These are phyloP conservation scores for Eueides isabella DNA, from an alignment of 1,140 invertebrate genomes.

Conservation along the genomic window DNA sequence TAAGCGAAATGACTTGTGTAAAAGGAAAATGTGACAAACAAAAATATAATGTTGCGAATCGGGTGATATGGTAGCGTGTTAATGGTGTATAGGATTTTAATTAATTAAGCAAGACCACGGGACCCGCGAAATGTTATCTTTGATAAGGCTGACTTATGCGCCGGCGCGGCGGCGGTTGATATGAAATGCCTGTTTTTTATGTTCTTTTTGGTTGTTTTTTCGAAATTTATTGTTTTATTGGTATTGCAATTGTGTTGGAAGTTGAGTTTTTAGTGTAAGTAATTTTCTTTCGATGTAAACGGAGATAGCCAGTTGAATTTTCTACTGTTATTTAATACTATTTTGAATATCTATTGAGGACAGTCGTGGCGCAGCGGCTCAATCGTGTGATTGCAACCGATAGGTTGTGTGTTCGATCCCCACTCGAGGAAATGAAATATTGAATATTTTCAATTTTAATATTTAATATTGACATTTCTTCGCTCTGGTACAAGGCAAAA, in stretches of 20 bases:
- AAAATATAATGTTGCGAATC: slow-evolving; percentile 43
- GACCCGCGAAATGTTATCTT: slow-evolving; percentile 52
- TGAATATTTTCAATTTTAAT: too few species aligned
- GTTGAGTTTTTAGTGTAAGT: not conserved
- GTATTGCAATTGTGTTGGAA: not conserved
- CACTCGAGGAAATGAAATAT: too few species aligned
- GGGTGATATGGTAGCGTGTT: slow-evolving; percentile 57
- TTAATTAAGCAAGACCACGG: slow-evolving; percentile 62
- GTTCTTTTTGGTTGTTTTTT: not conserved
- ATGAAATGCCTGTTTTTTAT: not conserved
- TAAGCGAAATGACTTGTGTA: slow-evolving; percentile 37
- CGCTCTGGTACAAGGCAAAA: too few species aligned
- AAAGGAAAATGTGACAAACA: slow-evolving; percentile 37
- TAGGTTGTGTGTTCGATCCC: too few species aligned
- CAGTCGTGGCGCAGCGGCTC: too few species aligned
- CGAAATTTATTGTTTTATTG: not conserved
- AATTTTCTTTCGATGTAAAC: too few species aligned
- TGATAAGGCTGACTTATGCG: slow-evolving; percentile 34
- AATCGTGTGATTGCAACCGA: too few species aligned
- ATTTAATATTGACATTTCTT: too few species aligned
- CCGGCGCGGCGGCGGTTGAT: slow-evolving; percentile 8
- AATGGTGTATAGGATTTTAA: slow-evolving; percentile 63
- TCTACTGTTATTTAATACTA: too few species aligned
- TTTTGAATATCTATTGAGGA: too few species aligned
- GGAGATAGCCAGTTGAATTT: too few species aligned